Percentiles rank a stretch among this genome's conserved stretches.
These are phyloP conservation scores for Latrodectus elegans DNA, from an alignment of 2,888 invertebrate genomes.

Conservation along the genomic window DNA sequence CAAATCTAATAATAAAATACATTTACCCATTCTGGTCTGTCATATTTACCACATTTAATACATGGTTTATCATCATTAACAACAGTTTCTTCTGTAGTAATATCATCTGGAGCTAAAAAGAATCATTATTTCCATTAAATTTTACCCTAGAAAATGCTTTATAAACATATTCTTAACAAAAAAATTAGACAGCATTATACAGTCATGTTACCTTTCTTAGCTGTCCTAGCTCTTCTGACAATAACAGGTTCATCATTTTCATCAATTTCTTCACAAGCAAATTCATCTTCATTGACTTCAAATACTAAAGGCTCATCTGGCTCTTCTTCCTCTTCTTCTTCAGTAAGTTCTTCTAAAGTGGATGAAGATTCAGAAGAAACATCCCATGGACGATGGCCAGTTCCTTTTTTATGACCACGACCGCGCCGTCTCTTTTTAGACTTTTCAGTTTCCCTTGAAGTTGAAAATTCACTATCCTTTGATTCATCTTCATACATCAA, in stretches of 20 bases:
- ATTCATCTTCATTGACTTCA: constrained; percentile 86
- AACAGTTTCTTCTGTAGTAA: constrained; percentile 69
- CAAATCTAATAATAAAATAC: not conserved
- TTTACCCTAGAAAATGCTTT: not conserved
- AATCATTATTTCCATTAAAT: constrained; percentile 12
- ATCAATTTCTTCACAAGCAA: constrained; percentile 85
- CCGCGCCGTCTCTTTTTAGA: constrained; percentile 42
- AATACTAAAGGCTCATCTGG: constrained; percentile 78
- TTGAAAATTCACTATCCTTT: constrained; percentile 61
- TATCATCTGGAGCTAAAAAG: constrained; percentile 36
- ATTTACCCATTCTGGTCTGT: constrained; percentile 90
- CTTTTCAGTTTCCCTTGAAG: constrained; percentile 66
- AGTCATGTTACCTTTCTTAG: constrained; percentile 81
- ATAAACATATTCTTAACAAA: not conserved
- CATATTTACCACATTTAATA: constrained; percentile 90
- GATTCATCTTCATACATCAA: constrained; percentile 64
- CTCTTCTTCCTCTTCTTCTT: constrained; percentile 74
- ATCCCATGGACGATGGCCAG: constrained; percentile 67
- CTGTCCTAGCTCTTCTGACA: constrained; percentile 85
- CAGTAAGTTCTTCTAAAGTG: constrained; percentile 67
- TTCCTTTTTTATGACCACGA: constrained; percentile 71
- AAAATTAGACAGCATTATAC: not conserved
- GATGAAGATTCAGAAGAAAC: constrained; percentile 55
- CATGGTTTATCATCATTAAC: constrained; percentile 84
- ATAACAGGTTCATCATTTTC: constrained; percentile 82